Percentiles rank a stretch among this genome's conserved stretches.
Conservation (phyloP, 2,888 invertebrate species). For the Ichneumoninae sp. region DNA sequence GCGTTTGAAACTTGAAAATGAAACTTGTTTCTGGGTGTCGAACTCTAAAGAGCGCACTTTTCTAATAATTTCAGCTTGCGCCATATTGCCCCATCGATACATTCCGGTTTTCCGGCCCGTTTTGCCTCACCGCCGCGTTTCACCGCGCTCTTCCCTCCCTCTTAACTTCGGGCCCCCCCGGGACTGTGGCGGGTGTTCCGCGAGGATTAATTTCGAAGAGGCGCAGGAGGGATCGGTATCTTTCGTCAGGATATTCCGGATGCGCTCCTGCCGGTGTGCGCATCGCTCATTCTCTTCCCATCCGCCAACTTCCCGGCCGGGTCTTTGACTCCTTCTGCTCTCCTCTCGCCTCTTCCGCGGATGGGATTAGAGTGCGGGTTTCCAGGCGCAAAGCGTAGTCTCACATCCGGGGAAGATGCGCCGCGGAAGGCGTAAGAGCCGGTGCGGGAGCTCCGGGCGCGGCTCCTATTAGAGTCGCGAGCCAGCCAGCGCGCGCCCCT, state of each 20-base stretch:
- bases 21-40: too few species aligned
- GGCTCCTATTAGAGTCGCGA: slow-evolving; percentile 23
- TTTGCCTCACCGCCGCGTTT: too few species aligned
- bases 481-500: not conserved
- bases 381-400: slow-evolving; percentile 32
- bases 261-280: slow-evolving; percentile 16
- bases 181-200: not conserved
- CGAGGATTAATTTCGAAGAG: slow-evolving; percentile 56
- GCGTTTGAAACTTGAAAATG: too few species aligned
- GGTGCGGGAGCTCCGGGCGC: slow-evolving; percentile 9
- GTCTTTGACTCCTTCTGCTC: slow-evolving; percentile 13
- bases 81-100: too few species aligned
- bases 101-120: too few species aligned
- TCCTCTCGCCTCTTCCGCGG: slow-evolving; percentile 12
- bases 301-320: not conserved
- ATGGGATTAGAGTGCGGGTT: slow-evolving; percentile 47
- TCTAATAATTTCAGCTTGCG: too few species aligned
- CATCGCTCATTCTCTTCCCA: slow-evolving; percentile 43
- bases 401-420: slow-evolving; percentile 18
- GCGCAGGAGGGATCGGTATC: slow-evolving; percentile 50
- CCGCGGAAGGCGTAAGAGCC: not conserved
- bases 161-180: slow-evolving; percentile 25
- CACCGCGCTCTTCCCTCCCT: not conserved
- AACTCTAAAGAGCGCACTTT: too few species aligned
- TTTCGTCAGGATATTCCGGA: slow-evolving; percentile 58